These are phyloP conservation scores for Exaiptasia diaphana DNA, from an alignment of 64 coral and sea anemone species.

Conservation along the genomic window DNA sequence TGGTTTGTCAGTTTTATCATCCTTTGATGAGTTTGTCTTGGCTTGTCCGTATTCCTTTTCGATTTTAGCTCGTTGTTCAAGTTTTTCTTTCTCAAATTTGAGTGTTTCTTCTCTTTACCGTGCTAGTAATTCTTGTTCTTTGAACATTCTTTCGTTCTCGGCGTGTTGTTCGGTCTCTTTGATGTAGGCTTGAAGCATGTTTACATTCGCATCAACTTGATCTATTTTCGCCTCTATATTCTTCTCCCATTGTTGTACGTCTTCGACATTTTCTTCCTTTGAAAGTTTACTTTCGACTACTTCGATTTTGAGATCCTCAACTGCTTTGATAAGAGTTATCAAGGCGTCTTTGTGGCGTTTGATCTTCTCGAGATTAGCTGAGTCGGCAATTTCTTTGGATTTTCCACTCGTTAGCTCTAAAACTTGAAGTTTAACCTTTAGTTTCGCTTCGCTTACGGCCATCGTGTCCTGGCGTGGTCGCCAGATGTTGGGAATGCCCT, in stretches of 20 bases:
- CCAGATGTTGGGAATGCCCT: not conserved
- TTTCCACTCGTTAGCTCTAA: not conserved
- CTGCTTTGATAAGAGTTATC: not conserved
- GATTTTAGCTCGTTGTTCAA: not conserved
- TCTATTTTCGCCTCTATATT: not conserved
- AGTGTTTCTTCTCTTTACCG: not conserved
- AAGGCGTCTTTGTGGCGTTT: not conserved
- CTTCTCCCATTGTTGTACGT: not conserved
- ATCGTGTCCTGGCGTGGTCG: not conserved
- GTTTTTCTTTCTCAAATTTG: not conserved
- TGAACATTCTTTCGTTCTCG: not conserved
- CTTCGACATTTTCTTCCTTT: not conserved
- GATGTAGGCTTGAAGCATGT: not conserved
- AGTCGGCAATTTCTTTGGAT: not conserved
- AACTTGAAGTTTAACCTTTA: not conserved
- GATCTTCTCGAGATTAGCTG: not conserved
- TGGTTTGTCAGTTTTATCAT: not conserved
- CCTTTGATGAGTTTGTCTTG: not conserved
- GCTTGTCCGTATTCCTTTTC: not conserved
- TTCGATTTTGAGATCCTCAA: not conserved
- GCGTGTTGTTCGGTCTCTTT: not conserved
- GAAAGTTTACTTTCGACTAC: not conserved
- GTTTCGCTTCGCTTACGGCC: not conserved
- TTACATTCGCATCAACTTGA: not conserved
- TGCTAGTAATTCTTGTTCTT: constrained; percentile 6